A percentile compares a stretch with the other conserved stretches of the same genome.
Conservation (phyloP, 2,797 vertebrate species). For the Bradypus variegatus region DNA sequence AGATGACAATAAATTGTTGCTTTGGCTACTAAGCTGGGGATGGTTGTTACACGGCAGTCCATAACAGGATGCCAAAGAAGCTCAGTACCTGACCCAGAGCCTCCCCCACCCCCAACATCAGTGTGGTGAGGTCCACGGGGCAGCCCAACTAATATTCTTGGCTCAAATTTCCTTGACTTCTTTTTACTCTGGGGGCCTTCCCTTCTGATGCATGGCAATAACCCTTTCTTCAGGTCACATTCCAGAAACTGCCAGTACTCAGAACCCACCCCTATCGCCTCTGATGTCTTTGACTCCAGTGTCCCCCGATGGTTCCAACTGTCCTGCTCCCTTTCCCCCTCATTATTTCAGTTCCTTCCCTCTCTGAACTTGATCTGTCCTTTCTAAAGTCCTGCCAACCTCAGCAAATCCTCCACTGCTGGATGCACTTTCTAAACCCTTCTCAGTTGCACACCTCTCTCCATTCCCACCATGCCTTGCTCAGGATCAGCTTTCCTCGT, state of each 20-base stretch:
- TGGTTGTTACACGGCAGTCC: not conserved
- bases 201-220: rapidly evolving
- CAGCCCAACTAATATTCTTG: not conserved
- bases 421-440: not conserved
- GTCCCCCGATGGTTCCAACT: rapidly evolving
- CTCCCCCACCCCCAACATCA: rapidly evolving
- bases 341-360: rapidly evolving
- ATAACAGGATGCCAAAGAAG: not conserved
- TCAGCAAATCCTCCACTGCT: not conserved
- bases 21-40: not conserved
- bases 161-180: not conserved
- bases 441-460: not conserved
- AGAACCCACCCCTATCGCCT: too few species aligned
- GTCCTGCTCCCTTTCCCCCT: too few species aligned
- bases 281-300: not conserved
- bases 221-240: rapidly evolving
- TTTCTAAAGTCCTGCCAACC: not conserved
- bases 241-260: rapidly evolving
- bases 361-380: not conserved
- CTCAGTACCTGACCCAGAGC: not conserved
- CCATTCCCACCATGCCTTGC: rapidly evolving
- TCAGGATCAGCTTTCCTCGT: not conserved
- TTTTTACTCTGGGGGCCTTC: not conserved
- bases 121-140: not conserved
- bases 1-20: too few species aligned